These are phyloP conservation scores for Chloroclysta siterata DNA, from an alignment of 2,888 invertebrate species.

Conservation along the genomic window DNA sequence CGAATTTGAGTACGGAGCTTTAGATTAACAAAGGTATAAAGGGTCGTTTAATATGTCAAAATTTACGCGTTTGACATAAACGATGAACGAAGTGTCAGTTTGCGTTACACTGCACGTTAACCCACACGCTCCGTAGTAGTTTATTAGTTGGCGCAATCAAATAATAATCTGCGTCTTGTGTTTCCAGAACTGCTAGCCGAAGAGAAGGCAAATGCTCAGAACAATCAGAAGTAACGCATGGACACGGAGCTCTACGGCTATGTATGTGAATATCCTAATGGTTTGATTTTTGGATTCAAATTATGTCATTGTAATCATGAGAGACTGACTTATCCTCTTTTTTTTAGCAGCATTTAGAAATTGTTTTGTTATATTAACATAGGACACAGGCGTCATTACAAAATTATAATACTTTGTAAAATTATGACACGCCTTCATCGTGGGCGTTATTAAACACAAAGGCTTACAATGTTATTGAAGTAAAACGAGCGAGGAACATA, in stretches of 20 bases:
- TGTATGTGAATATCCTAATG: constrained; percentile 61
- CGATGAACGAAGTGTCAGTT: too few relatives aligned
- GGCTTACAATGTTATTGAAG: constrained; percentile 46
- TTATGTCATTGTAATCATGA: constrained; percentile 73
- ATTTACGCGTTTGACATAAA: too few relatives aligned
- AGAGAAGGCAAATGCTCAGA: constrained; percentile 47
- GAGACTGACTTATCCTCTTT: constrained; percentile 80
- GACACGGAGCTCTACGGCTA: constrained; percentile 49
- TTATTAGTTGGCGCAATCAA: too few relatives aligned
- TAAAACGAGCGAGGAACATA: constrained; percentile 74
- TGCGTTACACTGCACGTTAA: too few relatives aligned
- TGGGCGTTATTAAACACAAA: constrained; percentile 28
- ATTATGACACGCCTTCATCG: constrained; percentile 43
- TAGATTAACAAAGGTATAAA: too few relatives aligned
- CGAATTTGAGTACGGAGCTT: too few relatives aligned
- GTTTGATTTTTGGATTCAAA: constrained; percentile 70
- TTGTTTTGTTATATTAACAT: constrained; percentile 66
- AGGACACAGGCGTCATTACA: constrained; percentile 26
- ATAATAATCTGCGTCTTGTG: too few relatives aligned
- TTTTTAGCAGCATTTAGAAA: constrained; percentile 81
- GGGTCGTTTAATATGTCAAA: too few relatives aligned
- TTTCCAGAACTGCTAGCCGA: constrained; percentile 69
- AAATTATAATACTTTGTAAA: constrained; percentile 49
- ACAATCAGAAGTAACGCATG: constrained; percentile 37
- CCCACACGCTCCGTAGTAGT: too few relatives aligned